Base-by-base conservation (phyloP, 2,888 invertebrate genomes). In the Acrobasis repandana region DNA sequence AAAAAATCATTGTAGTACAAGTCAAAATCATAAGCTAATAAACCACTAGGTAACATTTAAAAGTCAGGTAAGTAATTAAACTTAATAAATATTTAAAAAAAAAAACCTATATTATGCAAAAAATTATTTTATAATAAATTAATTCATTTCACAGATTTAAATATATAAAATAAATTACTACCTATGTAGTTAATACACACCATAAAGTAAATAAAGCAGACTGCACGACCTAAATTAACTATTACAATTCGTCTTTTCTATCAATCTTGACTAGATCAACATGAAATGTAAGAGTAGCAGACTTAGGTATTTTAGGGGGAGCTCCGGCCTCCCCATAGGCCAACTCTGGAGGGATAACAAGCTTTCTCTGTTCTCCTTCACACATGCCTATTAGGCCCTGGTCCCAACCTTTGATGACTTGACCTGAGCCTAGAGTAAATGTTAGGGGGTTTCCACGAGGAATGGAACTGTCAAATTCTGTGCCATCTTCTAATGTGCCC, bases 331-430 rank as follows among this genome's bases (percentile, higher is more conserved):
- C 94, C 50, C 98, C 98, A 82, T 98, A 98, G 0, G 95, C 98
- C 67, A 98, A 86, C 72, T 97, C 96, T 10, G 97, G 94, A 14
- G 97, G 97, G 73, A 98, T 96, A 4, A 97, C 96, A 48, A 98
- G 88, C 77, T 96, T 97, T 59, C 97, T 93, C 79, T 96, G 96
- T 82, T 98, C 97, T 49, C 97, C 97, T 79, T 95, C 96, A 87
- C 97, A 97, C 97, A 97, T 97, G 57, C 96, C 96, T 64, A 97
- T 90, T 1, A 98, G 91, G 0, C 97, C 97, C 88, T 97, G 96
- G 72, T 98, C 97, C 97, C 97, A 97, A 48, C 97, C 97, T 83
- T 96, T 96, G 69, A 98, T 97, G 3, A 97, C 97, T 87, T 97
- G 97, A 0, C 96, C 96, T 3, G 94, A 93, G 49, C 97, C 97